Evolutionary conservation across 1,140 invertebrate species (phyloP), one percentile per base, ranked within the genome.

Genomic region (Drosophila pachea): DNA sequence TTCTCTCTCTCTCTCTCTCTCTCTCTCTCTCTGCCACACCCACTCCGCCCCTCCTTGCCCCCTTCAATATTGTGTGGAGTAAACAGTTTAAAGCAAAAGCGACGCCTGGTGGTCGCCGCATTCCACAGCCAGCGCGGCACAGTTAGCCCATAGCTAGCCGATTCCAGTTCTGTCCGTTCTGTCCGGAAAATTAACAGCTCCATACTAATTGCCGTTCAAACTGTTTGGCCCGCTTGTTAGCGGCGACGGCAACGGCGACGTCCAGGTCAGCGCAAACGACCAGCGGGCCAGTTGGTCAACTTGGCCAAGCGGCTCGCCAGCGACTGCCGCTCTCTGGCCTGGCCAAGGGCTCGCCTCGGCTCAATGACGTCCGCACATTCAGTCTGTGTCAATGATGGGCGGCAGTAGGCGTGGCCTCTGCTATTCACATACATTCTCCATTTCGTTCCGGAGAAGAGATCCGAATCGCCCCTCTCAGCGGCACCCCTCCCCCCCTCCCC

Each of bases 171-270:
- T 22, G 22, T 75, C 63, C 67, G 76, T 55, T 69, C 79, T 83
- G 78, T 79, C 81, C 81, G 76, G 22, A 22, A 79, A 84, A 86
- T 84, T 84, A 84, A 73, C 79, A 74, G 72, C 73, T 74, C 33
- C 59, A 22, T 68, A 68, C 70, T 84, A 84, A 84, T 86, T 79
- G 81, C 45, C 49, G 73, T 56, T 55, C 81, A 84, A 84, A 84
- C 81, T 79, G 81, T 83, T 70, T 73, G 64, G 61, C 45, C 49
- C 53, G 50, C 68, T 84, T 65, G 74, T 84, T 84, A 79, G 60
- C 78, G 68, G 7, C 38, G 16, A 33, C 50, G 62, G 36, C 16
- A 48, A 52, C 50, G 9, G 35, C 68, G 40, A 3, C 40, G 40
- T 16, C 40, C 40, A 66, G 68, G 54, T 66, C 62, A 67, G 55